Evolutionary conservation across 2,113 vertebrate genomes (phyloP).

Genomic region (Lathamus discolor): DNA sequence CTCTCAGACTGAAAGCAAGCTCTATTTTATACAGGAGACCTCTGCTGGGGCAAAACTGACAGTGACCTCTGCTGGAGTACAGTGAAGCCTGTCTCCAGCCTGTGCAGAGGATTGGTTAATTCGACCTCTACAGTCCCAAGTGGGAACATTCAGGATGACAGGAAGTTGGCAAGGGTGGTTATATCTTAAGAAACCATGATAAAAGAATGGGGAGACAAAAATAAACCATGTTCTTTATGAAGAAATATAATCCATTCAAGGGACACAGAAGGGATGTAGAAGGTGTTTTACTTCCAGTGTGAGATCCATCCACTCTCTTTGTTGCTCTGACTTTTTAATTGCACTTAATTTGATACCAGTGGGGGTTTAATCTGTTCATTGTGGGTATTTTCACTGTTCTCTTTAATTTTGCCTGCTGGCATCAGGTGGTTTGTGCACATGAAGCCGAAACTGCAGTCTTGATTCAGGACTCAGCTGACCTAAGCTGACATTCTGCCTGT

Average conservation of each 20-base stretch:
- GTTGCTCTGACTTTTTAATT: constrained; percentile 29
- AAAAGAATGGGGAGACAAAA: background rate
- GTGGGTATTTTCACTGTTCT: background rate
- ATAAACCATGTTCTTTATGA: background rate
- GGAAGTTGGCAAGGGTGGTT: background rate
- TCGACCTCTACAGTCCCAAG: background rate
- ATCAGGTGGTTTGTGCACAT: background rate
- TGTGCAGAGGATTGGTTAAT: background rate
- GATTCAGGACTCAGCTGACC: background rate
- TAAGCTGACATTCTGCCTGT: background rate
- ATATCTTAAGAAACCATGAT: background rate
- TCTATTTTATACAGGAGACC: background rate
- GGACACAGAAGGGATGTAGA: background rate
- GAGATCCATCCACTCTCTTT: background rate
- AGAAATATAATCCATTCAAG: background rate
- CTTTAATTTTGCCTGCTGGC: constrained; percentile 12
- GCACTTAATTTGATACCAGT: constrained; percentile 22
- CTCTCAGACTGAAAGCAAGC: background rate
- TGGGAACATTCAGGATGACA: background rate
- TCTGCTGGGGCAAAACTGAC: background rate
- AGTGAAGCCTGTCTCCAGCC: background rate
- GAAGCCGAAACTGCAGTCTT: background rate
- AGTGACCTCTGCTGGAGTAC: background rate
- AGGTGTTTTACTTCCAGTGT: background rate
- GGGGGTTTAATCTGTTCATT: background rate